These are phyloP conservation scores for Rosalia funebris DNA, from an alignment of 2,888 invertebrate genomes.

Conservation along the genomic window DNA sequence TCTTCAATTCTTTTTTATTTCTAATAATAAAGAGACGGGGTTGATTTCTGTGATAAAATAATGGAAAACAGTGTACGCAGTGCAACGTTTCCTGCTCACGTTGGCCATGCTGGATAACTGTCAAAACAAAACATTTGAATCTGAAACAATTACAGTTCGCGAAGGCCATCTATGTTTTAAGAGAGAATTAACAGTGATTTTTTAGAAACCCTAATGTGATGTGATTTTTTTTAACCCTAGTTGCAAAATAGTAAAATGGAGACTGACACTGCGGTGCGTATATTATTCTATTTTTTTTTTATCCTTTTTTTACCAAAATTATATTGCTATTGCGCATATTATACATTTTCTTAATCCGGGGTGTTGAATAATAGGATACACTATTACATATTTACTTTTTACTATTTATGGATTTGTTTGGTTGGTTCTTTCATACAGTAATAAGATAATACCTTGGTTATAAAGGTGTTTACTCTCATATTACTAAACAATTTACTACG, in stretches of 20 bases:
- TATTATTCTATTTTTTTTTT: constrained; percentile 27
- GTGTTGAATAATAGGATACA: too few species aligned
- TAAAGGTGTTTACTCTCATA: constrained; percentile 14
- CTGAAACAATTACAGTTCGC: constrained; percentile 34
- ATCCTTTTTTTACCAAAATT: too few species aligned
- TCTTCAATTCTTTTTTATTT: constrained; percentile 28
- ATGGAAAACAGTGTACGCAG: constrained; percentile 23
- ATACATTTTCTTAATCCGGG: too few species aligned
- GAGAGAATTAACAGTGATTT: constrained; percentile 23
- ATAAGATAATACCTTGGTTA: too few species aligned
- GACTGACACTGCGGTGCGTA: constrained; percentile 51
- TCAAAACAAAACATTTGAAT: constrained; percentile 41
- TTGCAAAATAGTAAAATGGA: constrained; percentile 43
- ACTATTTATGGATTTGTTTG: too few species aligned
- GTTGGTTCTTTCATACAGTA: too few species aligned
- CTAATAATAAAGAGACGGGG: constrained; percentile 22
- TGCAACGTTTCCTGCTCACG: constrained; percentile 41
- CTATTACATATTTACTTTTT: too few species aligned
- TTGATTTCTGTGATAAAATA: constrained; percentile 22
- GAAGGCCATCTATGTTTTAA: constrained; percentile 40
- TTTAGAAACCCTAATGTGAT: constrained; percentile 28
- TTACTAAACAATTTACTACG: constrained; percentile 17
- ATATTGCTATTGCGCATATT: too few species aligned
- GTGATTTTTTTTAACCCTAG: constrained; percentile 28
- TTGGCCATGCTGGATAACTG: constrained; percentile 41